Base-by-base conservation (phyloP, 2,797 vertebrate genomes). In the Oreochromis mossambicus region DNA sequence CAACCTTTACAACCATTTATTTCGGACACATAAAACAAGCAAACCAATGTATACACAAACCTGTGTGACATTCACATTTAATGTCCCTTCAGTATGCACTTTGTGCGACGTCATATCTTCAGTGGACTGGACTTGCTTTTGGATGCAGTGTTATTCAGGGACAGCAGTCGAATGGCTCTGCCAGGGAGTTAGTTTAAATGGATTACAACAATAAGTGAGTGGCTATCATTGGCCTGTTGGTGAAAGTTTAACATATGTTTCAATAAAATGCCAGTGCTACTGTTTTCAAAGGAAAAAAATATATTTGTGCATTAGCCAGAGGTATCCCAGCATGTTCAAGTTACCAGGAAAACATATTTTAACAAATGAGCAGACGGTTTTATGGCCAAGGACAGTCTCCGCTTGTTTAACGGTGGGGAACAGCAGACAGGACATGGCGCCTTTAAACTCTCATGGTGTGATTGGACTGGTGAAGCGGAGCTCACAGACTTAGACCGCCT, bases 381-480 rank as follows among this genome's bases (percentile, higher is more conserved):
- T 29, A 43, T 24, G 55, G 54, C 43, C 4, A 41, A 48, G 79
- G 58, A 73, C 63, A 5, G 29, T 78, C n/a, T 80, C 26, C 15
- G 4, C 7, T 79, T 76, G 38, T 54, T 19, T 78, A 78, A 83
- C 41, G 19, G 14, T 8, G 3, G 34, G 70, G 78, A 51, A 81
- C 80, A 56, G 5, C 55, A 36, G 63, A 41, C 46, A 8, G 84
- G 21, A 15, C 68, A 12, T 52, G n/a, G 56, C 9, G 54, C 80
- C 84, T 85, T 80, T 61, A 79, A 85, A 83, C 79, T 58, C 77
- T 80, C 63, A 1, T 77, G 38, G 43, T 81, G 78, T 80, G 89
- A 89, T 84, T 63, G 82, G 86, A 85, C 82, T 34, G 87, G 76
- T 82, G 88, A 82, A 76, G 80, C 7, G 83, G 80, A 88, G 80